phyloP scores from a whole-genome alignment of 2,797 vertebrate species.

The Acanthis flammea region DNA sequence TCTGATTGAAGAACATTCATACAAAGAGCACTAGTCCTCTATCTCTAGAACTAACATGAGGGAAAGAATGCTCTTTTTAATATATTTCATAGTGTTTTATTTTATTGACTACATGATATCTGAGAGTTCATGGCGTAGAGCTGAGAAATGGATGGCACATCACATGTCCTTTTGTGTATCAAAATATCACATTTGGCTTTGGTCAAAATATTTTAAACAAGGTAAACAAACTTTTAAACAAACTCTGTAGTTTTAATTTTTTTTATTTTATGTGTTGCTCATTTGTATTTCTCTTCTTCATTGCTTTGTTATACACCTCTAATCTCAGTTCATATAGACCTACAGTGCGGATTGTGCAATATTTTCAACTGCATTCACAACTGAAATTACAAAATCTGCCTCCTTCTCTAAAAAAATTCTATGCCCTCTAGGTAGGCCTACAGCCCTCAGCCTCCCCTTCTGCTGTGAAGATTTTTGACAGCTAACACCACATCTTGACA shows the following conservation, averaged over 20 bases:
- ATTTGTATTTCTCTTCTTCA: background rate
- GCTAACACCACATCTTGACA: background rate
- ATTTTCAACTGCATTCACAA: background rate
- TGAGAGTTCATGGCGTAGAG: fast-evolving
- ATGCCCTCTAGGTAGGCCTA: background rate
- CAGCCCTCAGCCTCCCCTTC: background rate
- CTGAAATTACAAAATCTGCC: background rate
- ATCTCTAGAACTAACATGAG: background rate
- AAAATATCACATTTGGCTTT: background rate
- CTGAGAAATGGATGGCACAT: background rate
- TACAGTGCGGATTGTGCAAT: fast-evolving
- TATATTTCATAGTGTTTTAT: background rate
- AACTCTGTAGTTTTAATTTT: background rate
- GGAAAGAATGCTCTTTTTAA: background rate
- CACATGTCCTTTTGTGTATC: background rate
- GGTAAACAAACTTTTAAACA: background rate
- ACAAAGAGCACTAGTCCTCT: background rate
- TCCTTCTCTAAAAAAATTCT: background rate
- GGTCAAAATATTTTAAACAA: background rate
- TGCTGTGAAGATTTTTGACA: background rate
- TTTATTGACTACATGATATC: background rate
- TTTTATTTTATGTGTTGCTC: background rate
- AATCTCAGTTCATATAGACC: background rate
- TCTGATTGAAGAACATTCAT: background rate
- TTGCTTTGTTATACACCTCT: background rate